Evolutionary conservation across 2,113 vertebrate genomes (phyloP).

Genomic region (Montifringilla adamsi): DNA sequence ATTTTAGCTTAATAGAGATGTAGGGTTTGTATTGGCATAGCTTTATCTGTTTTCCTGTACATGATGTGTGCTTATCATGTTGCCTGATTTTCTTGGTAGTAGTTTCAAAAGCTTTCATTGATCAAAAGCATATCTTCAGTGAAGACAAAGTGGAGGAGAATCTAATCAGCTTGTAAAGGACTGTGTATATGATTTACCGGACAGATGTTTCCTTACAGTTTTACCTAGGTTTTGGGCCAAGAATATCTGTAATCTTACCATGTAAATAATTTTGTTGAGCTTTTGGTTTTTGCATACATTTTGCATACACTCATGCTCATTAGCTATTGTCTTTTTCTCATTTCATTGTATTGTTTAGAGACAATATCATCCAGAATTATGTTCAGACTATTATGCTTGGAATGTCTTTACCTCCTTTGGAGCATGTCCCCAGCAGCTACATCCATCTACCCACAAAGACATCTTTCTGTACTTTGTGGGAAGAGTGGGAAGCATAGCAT

Average conservation of each 20-base stretch:
- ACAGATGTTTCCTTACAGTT: not conserved
- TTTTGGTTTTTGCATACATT: not conserved
- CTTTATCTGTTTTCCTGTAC: not conserved
- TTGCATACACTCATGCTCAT: not conserved
- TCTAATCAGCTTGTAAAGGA: not conserved
- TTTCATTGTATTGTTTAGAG: not conserved
- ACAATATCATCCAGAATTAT: not conserved
- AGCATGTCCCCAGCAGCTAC: not conserved
- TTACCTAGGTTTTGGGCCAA: not conserved
- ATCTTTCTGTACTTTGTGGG: not conserved
- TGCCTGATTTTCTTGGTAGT: not conserved
- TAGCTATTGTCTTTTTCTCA: not conserved
- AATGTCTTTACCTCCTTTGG: not conserved
- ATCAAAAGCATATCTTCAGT: not conserved
- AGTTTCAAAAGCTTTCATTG: not conserved
- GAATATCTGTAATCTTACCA: not conserved
- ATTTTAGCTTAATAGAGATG: not conserved
- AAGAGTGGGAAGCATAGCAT: not conserved
- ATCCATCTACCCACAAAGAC: not conserved
- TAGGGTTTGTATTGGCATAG: too few relatives aligned
- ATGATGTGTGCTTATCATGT: not conserved
- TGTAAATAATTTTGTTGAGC: not conserved
- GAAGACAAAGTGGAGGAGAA: not conserved
- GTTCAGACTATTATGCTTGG: not conserved
- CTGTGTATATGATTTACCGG: not conserved